Evolutionary conservation across 2,113 vertebrate species (phyloP).

Genomic region (Lontra canadensis): DNA sequence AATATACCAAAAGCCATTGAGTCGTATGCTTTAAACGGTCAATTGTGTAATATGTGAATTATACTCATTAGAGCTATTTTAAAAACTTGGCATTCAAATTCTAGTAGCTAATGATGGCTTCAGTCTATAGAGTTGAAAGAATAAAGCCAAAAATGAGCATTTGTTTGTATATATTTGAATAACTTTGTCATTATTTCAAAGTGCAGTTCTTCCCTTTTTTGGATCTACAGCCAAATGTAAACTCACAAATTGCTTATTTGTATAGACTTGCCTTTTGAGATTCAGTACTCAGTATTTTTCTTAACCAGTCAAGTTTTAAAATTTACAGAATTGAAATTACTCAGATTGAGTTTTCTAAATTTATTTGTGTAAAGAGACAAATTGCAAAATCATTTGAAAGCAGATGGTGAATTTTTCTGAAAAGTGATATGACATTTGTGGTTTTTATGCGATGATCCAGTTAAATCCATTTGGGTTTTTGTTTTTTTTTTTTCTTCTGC

Average conservation of each 20-base stretch:
- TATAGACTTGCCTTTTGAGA: not conserved
- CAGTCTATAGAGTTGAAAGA: not conserved
- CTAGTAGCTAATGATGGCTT: not conserved
- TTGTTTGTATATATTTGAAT: not conserved
- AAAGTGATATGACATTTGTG: not conserved
- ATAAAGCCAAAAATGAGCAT: not conserved
- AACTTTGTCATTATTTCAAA: conserved; percentile 27
- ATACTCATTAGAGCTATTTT: not conserved
- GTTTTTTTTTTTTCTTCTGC: not conserved
- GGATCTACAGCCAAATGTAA: not conserved
- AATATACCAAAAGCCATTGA: not conserved
- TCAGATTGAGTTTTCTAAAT: conserved; percentile 33
- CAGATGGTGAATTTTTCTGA: conserved; percentile 17
- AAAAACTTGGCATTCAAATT: not conserved
- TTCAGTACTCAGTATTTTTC: not conserved
- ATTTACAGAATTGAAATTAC: not conserved
- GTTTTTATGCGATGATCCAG: not conserved
- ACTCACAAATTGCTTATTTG: not conserved
- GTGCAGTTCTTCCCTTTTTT: not conserved
- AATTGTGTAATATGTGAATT: not conserved
- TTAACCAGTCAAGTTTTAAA: conserved; percentile 2
- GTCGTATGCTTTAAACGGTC: not conserved
- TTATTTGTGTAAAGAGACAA: not conserved
- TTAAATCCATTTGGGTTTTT: not conserved
- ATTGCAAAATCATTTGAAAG: not conserved